phyloP scores from a whole-genome alignment of 2,888 invertebrate species.

The Pharmacophagus antenor region DNA sequence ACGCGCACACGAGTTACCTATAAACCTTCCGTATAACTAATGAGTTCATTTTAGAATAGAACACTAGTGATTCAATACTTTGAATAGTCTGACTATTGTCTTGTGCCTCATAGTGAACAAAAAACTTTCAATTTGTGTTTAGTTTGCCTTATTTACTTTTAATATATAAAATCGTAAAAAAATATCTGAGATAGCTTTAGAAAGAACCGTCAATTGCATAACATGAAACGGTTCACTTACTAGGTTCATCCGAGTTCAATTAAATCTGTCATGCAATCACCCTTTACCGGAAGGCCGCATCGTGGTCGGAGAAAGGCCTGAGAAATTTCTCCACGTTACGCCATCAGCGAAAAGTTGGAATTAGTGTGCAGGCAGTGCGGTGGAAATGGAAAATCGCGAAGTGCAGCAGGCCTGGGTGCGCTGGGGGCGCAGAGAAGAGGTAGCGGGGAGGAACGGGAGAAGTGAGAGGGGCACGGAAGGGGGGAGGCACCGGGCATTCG shows the following conservation, averaged over 20 bases:
- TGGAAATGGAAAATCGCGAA: slow-evolving; percentile 78
- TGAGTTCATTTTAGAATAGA: slow-evolving; percentile 31
- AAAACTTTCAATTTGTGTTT: not conserved
- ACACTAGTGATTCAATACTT: slow-evolving; percentile 16
- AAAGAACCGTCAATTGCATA: slow-evolving; percentile 5
- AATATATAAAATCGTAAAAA: no score
- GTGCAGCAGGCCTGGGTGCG: slow-evolving; percentile 43
- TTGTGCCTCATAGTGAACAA: not conserved
- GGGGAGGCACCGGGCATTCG: slow-evolving; percentile 66
- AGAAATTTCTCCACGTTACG: slow-evolving; percentile 67
- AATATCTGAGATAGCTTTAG: no score
- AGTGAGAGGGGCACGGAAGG: slow-evolving; percentile 35
- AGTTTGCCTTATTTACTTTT: not conserved
- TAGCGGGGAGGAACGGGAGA: slow-evolving; percentile 37
- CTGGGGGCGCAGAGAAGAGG: slow-evolving; percentile 28
- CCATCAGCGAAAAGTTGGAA: slow-evolving; percentile 61
- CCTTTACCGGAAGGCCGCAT: slow-evolving; percentile 56
- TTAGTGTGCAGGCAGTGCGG: slow-evolving; percentile 68
- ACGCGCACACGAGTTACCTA: slow-evolving; percentile 56
- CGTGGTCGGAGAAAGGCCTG: slow-evolving; percentile 60
- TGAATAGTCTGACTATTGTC: not conserved
- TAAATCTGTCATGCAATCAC: slow-evolving; percentile 34
- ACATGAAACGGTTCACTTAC: slow-evolving; percentile 20
- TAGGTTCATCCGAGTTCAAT: slow-evolving; percentile 24
- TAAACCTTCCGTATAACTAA: slow-evolving; percentile 56